Base-by-base conservation (phyloP, 2,113 vertebrate genomes). In the Poeciliopsis prolifica region DNA sequence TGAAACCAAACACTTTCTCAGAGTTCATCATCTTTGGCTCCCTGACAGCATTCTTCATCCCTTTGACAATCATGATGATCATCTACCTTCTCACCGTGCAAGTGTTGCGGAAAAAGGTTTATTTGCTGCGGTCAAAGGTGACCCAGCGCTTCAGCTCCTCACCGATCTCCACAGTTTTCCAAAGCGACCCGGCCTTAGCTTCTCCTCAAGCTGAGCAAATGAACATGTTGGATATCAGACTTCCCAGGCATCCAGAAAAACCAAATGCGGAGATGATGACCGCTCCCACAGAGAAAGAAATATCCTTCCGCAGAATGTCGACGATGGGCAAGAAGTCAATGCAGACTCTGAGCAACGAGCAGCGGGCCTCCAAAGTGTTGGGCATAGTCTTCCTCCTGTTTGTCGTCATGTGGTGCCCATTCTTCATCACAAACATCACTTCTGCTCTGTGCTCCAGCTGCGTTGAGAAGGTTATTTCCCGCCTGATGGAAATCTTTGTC, bases 401-500 rank as follows among this genome's bases (percentile, higher is more conserved):
- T 77, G 92, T 99, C 61, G 84, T 99, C 76, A 99, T 99, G 98
- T 99, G 98, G 98, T 98, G 97, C 75, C 98, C 98, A 0, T 99
- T 99, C 88, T 99, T 99, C 83, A 97, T 99, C 69, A 99, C 98
- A 68, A 99, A 99, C 22, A 79, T 99, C 85, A 96, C 96, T 42
- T 96, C 95, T 14, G 98, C 94, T 71, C 92, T 99, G 48, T 99
- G 98, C 88, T 87, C 93, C 54, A 95, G 93, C 77, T 99, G 98
- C 61, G 93, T 95, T 6, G 58, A 84, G 66, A 84, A 88, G 5
- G 70, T 96, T 37, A 95, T 99, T 14, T 87, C 92, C 67, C 95
- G 86, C 61, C 95, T 99, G 29, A 94, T 99, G 94, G 97, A 97
- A 79, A 95, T 99, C 90, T 99, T 99, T 89, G 97, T 96, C 64